These are phyloP conservation scores for Acipenser transmontanus DNA, from an alignment of 2,797 vertebrate genomes.

Conservation along the genomic window DNA sequence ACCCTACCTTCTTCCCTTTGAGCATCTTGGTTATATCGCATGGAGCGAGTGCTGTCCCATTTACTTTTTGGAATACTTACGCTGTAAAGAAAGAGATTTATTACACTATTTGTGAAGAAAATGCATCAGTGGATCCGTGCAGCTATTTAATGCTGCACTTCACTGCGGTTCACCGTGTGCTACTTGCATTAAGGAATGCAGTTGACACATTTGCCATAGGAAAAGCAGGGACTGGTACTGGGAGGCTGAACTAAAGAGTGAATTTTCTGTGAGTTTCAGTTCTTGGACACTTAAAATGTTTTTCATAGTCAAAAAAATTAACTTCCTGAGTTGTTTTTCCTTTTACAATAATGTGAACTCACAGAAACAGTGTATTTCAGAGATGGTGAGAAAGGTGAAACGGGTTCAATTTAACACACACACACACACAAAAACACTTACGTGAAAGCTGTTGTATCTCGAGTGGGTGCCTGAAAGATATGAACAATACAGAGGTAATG, in stretches of 20 bases:
- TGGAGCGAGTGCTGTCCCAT: constrained; percentile 87
- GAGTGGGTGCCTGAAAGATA: constrained; percentile 56
- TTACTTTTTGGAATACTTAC: constrained; percentile 88
- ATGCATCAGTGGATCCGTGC: background rate
- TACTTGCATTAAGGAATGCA: no score
- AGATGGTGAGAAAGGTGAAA: background rate
- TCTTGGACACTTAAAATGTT: constrained; percentile 9
- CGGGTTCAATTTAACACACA: background rate
- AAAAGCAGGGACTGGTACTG: no score
- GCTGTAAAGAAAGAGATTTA: constrained; percentile 47
- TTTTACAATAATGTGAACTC: background rate
- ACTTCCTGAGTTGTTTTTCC: background rate
- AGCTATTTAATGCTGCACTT: no score
- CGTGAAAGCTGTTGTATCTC: constrained; percentile 84
- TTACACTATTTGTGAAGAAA: background rate
- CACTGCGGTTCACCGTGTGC: no score
- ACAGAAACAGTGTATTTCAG: background rate
- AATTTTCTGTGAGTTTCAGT: no score
- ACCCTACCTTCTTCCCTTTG: constrained; percentile 89
- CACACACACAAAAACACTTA: constrained; percentile 52
- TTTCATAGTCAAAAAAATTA: background rate
- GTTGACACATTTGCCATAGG: no score
- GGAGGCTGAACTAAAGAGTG: no score
- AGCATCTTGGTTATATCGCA: constrained; percentile 92
- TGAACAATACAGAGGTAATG: constrained; percentile 7